Evolutionary conservation across 2,113 vertebrate genomes (phyloP).

Genomic region (Elgaria multicarinata): DNA sequence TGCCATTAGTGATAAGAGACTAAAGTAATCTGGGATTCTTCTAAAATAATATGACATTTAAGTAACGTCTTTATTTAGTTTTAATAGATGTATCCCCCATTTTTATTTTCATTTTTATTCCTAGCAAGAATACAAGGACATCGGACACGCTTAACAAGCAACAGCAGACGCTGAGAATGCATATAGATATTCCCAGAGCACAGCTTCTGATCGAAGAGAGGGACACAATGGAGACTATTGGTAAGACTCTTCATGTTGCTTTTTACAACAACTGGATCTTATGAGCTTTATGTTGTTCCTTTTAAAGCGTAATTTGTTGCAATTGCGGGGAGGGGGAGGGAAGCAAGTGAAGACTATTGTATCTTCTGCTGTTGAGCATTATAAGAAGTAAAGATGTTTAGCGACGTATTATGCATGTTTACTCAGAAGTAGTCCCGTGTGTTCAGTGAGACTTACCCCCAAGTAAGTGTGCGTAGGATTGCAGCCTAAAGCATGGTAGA

Average conservation of each 20-base stretch:
- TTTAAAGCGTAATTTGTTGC: background rate
- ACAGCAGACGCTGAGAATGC: slow-evolving; percentile 96
- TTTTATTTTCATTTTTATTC: slow-evolving; percentile 59
- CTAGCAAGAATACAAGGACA: slow-evolving; percentile 96
- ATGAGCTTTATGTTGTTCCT: background rate
- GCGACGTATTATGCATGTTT: background rate
- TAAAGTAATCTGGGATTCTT: background rate
- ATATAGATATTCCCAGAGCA: slow-evolving; percentile 98
- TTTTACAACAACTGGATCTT: background rate
- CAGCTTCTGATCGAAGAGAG: slow-evolving; percentile 98
- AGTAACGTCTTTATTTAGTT: slow-evolving; percentile 4
- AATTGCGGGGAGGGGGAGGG: background rate
- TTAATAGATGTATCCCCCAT: background rate
- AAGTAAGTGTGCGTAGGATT: background rate
- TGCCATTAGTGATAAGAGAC: background rate
- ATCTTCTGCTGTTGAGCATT: slow-evolving; percentile 16
- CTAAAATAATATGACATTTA: slow-evolving; percentile 13
- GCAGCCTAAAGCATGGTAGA: background rate
- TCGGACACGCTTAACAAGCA: slow-evolving; percentile 97
- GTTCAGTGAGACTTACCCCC: background rate
- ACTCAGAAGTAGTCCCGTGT: background rate
- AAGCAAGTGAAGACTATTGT: background rate
- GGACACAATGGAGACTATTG: slow-evolving; percentile 98
- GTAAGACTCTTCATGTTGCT: slow-evolving; percentile 69
- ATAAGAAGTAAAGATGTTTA: background rate